phyloP scores from a whole-genome alignment of 2,888 invertebrate species.

The Hemaris fuciformis region DNA sequence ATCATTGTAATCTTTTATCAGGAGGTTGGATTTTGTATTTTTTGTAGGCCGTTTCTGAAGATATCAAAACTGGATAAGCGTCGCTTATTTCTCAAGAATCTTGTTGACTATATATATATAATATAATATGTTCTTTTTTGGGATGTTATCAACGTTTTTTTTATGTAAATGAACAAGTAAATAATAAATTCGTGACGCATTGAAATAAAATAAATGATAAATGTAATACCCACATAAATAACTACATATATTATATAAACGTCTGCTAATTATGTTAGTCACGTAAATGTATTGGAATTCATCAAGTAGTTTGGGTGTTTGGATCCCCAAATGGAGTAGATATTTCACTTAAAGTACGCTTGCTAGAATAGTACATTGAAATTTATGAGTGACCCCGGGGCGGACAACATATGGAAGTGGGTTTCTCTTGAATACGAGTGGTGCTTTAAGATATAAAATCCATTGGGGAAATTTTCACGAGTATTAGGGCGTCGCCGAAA shows the following conservation, averaged over 20 bases:
- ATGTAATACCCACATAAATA: not conserved
- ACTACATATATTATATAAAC: not conserved
- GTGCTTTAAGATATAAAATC: conserved; percentile 55
- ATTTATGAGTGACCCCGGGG: conserved; percentile 67
- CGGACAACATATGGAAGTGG: conserved; percentile 57
- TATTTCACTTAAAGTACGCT: conserved; percentile 72
- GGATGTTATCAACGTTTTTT: not conserved
- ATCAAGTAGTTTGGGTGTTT: conserved; percentile 62
- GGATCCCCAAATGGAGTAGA: conserved; percentile 66
- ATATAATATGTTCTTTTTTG: not conserved
- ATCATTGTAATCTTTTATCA: conserved; percentile 12
- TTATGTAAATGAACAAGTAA: not conserved
- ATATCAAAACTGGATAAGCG: not conserved
- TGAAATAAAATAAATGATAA: not conserved
- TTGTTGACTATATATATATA: not conserved
- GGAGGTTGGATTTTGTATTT: not conserved
- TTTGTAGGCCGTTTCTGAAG: not conserved
- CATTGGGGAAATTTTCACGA: conserved; percentile 42
- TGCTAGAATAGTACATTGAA: conserved; percentile 69
- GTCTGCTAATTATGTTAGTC: conserved; percentile 37
- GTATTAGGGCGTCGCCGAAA: not conserved
- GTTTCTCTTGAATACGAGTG: conserved; percentile 51
- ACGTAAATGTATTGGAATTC: conserved; percentile 60
- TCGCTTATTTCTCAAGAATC: not conserved
- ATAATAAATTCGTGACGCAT: not conserved